Evolutionary conservation across 2,113 vertebrate species (phyloP), one percentile per base, ranked within the genome.

Genomic region (Empidonax traillii): DNA sequence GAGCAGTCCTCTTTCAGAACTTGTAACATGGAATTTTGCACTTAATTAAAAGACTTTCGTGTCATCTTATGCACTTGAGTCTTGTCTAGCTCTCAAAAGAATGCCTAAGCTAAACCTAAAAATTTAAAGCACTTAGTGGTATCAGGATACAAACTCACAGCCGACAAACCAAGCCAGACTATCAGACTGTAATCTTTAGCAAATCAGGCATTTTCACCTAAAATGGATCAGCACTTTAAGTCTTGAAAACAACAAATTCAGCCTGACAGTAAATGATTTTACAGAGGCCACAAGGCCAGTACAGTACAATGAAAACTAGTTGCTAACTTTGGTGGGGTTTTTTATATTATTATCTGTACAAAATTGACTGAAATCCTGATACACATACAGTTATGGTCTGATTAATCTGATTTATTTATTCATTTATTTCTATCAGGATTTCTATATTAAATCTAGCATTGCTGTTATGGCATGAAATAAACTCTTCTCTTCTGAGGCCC

Each of bases 331-430:
- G 10, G n/a, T n/a, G 28, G 19, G 9, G 2, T 1, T 18, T 59
- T 72, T 68, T 33, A 56, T 73, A 52, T 18, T 43, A 66, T 68
- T 73, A 84, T 53, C 51, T 55, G 5, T 35, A 65, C 8, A 53
- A 85, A 92, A 67, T 75, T 69, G 72, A 88, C 39, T 33, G 24
- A 77, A 90, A 66, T 87, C 37, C 62, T 92, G 69, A 88, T 68
- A 21, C 27, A 75, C 21, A 87, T 91, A 87, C 21, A 93, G 66
- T 65, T 92, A 44, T 44, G 37, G 46, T 69, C 83, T 66, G 22
- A 82, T 90, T 89, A 90, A 56, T 61, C 12, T 51, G 66, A 68
- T 89, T 85, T 88, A 95, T 78, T 85, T 88, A 95, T 78, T 39
- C 11, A 41, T 41, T 96, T 71, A 71, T 58, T 94, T 84, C 61